A percentile compares a stretch with the other conserved stretches of the same genome.
These are phyloP conservation scores for Tethya wilhelma DNA, from an alignment of 37 sponge, comb jelly and placozoan genomes.

Conservation along the genomic window DNA sequence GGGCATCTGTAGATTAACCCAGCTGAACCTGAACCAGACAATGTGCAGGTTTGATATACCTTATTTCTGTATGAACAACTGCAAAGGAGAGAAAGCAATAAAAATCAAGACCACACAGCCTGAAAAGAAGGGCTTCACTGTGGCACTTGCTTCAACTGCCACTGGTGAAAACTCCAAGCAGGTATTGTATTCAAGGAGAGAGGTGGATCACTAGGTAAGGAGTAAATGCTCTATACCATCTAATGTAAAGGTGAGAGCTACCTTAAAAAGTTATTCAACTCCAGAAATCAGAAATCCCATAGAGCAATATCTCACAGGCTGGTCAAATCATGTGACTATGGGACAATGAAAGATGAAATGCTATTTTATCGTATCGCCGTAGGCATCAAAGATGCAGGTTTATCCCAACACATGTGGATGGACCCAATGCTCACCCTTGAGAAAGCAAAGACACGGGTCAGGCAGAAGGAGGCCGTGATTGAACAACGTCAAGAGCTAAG, in stretches of 20 bases:
- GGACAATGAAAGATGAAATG: background rate
- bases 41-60: conserved; percentile 45
- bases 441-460: background rate
- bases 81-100: background rate
- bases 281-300: too few species aligned
- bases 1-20: background rate
- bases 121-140: conserved; percentile 44
- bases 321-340: too few species aligned
- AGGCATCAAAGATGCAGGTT: background rate
- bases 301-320: conserved; percentile 28
- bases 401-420: background rate
- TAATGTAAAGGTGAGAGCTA: conserved; percentile 20
- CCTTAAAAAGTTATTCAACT: conserved; percentile 34
- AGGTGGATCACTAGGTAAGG: conserved; percentile 20
- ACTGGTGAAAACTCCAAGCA: conserved; percentile 22
- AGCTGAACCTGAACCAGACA: conserved; percentile 40
- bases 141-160: conserved; percentile 32
- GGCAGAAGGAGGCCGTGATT: background rate
- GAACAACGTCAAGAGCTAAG: background rate
- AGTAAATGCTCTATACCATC: conserved; percentile 1
- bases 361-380: background rate
- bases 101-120: conserved; percentile 28
- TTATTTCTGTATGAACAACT: background rate
- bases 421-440: background rate
- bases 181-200: conserved; percentile 33